Percentiles rank a stretch among this genome's conserved stretches.
These are phyloP conservation scores for Amyelois transitella DNA, from an alignment of 1,140 invertebrate species.

Conservation along the genomic window DNA sequence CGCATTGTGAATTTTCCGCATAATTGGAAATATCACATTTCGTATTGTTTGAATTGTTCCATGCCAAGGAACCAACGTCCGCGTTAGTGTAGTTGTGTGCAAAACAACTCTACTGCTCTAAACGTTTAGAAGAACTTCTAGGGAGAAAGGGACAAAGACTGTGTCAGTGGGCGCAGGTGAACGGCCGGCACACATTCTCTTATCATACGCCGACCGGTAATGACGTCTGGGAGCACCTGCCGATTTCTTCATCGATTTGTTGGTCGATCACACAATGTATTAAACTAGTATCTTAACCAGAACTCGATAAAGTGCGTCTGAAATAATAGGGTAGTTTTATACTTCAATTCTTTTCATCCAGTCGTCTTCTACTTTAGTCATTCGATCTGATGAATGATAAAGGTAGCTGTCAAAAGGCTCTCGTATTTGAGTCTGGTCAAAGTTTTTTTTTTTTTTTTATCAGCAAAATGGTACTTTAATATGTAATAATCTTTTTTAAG, in stretches of 20 bases:
- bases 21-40: constrained; percentile 51
- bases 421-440: too few relatives aligned
- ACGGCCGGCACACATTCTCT: constrained; percentile 66
- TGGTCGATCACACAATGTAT: constrained; percentile 3
- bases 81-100: constrained; percentile 9
- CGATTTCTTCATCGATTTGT: constrained; percentile 26
- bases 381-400: too few relatives aligned
- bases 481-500: too few relatives aligned
- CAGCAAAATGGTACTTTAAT: too few relatives aligned
- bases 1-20: constrained; percentile 14
- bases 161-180: constrained; percentile 64
- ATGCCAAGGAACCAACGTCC: constrained; percentile 13
- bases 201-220: constrained; percentile 60
- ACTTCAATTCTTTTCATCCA: too few relatives aligned
- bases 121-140: neutral
- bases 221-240: constrained; percentile 57
- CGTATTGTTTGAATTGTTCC: constrained; percentile 49
- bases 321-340: too few relatives aligned
- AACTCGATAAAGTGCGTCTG: too few relatives aligned
- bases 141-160: constrained; percentile 40
- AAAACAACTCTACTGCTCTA: constrained; percentile 21
- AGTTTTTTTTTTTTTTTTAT: too few relatives aligned
- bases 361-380: too few relatives aligned
- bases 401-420: too few relatives aligned
- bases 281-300: too few relatives aligned